Percentiles rank a stretch among this genome's conserved stretches.
Conservation (phyloP, 2,797 vertebrate species). For the Cossypha caffra region DNA sequence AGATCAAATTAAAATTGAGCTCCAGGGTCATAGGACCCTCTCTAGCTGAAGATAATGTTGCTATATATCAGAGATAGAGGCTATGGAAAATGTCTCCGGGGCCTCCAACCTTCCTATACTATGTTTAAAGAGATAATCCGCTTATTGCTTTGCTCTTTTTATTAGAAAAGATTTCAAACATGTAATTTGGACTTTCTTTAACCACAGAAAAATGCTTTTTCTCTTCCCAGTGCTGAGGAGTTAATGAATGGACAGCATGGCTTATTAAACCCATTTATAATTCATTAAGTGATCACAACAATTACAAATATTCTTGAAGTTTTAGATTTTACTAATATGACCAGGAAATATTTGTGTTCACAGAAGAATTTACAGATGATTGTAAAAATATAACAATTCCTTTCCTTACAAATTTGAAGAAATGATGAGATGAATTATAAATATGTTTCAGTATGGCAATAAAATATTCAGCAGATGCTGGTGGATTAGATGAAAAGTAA, state of each 20-base stretch:
- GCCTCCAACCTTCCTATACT: slow-evolving; percentile 59
- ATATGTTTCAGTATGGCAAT: slow-evolving; percentile 16
- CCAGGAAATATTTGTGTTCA: not conserved
- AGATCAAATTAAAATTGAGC: slow-evolving; percentile 65
- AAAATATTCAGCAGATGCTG: slow-evolving; percentile 47
- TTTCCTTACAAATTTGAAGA: slow-evolving; percentile 9
- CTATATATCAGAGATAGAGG: slow-evolving; percentile 50
- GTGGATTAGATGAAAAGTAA: slow-evolving; percentile 22
- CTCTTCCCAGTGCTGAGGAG: slow-evolving; percentile 34
- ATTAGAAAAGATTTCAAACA: slow-evolving; percentile 55
- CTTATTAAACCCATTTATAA: not conserved
- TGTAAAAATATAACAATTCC: not conserved
- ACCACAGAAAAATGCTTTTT: slow-evolving; percentile 53
- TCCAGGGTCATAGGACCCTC: slow-evolving; percentile 57
- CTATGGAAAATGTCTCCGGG: slow-evolving; percentile 60
- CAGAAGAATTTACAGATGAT: not conserved
- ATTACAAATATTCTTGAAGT: not conserved
- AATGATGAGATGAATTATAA: slow-evolving; percentile 46
- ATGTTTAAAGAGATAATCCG: slow-evolving; percentile 65
- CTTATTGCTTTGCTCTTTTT: slow-evolving; percentile 67
- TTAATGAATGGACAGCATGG: not conserved
- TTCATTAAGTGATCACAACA: not conserved
- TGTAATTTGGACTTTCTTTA: slow-evolving; percentile 58
- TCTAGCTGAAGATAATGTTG: slow-evolving; percentile 59
- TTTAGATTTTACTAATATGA: not conserved